Evolutionary conservation across 2,888 invertebrate genomes (phyloP), one percentile per base, ranked within the genome.

Genomic region (Serripes groenlandicus): DNA sequence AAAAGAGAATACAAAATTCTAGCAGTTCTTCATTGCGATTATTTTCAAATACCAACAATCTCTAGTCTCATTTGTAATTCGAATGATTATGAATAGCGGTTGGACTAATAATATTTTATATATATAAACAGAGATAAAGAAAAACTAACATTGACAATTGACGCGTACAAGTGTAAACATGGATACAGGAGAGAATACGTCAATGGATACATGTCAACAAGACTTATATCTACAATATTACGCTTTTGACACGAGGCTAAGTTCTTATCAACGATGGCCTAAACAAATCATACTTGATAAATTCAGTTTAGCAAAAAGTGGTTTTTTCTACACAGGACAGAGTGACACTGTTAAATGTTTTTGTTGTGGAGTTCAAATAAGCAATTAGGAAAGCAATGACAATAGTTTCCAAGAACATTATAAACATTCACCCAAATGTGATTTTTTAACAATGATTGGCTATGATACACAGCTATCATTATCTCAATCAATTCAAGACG

Each of bases 381-480:
- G 54, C n/a, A n/a, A 54, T 15, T 54, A n/a, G 54, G 54, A 54
- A 54, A 9, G 11, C n/a, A 54, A 54, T 15, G n/a, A 54, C 54
- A n/a, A 54, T 23, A n/a, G 54, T 54, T 54, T 54, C n/a, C 11
- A 54, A 54, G 54, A 54, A 28, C 58, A 60, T 60, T 60, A 60
- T 60, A 60, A 60, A 60, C 58, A 60, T 60, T 60, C 58, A 60
- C 58, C 58, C 23, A 60, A 60, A 60, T 60, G 58, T 60, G 58
- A 60, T 60, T 60, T 60, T 28, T 26, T 60, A 60, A 30, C 58
- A 5, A 60, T 60, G 58, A 28, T 60, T 60, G 58, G 58, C 7
- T 60, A 28, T 60, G 11, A 11, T 60, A 28, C 58, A 60, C 28
- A 26, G 28, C 28, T 60, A 28, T 30, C 58, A 60, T 30, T 60